These are phyloP conservation scores for Zelleria hepariella DNA, from an alignment of 2,888 invertebrate species.

Conservation along the genomic window DNA sequence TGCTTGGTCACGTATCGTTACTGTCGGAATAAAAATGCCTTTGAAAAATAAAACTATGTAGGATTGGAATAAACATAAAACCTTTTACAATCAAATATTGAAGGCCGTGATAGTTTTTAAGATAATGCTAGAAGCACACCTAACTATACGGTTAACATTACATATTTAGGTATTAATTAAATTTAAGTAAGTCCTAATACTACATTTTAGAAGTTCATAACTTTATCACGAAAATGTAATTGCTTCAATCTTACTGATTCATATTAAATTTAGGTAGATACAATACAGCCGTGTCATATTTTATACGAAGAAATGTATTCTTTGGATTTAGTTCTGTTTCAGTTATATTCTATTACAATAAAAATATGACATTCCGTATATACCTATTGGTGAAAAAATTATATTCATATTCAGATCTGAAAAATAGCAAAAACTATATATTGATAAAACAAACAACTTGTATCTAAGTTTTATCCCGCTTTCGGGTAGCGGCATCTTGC, in stretches of 20 bases:
- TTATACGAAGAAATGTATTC: not conserved
- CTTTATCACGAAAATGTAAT: not conserved
- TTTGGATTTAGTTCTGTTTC: too few relatives aligned
- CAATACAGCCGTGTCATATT: not conserved
- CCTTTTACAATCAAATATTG: slow-evolving; percentile 37
- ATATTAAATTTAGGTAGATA: not conserved
- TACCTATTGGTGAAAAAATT: too few relatives aligned
- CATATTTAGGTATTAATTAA: not conserved
- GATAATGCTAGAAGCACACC: slow-evolving; percentile 49
- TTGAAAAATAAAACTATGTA: slow-evolving; percentile 11
- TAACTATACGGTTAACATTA: slow-evolving; percentile 21
- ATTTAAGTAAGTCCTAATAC: not conserved
- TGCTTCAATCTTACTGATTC: not conserved
- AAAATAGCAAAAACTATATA: too few relatives aligned
- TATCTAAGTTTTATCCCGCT: too few relatives aligned
- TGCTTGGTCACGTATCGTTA: not conserved
- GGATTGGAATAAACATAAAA: slow-evolving; percentile 18
- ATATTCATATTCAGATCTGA: too few relatives aligned
- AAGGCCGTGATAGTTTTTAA: slow-evolving; percentile 60
- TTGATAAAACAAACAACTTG: too few relatives aligned
- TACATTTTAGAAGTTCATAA: not conserved
- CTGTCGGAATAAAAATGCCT: slow-evolving; percentile 1
- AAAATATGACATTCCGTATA: too few relatives aligned
- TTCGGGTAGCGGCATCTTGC: too few relatives aligned
- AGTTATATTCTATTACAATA: too few relatives aligned